These are phyloP conservation scores for Podocnemis expansa DNA, from an alignment of 2,113 vertebrate species.

Conservation along the genomic window DNA sequence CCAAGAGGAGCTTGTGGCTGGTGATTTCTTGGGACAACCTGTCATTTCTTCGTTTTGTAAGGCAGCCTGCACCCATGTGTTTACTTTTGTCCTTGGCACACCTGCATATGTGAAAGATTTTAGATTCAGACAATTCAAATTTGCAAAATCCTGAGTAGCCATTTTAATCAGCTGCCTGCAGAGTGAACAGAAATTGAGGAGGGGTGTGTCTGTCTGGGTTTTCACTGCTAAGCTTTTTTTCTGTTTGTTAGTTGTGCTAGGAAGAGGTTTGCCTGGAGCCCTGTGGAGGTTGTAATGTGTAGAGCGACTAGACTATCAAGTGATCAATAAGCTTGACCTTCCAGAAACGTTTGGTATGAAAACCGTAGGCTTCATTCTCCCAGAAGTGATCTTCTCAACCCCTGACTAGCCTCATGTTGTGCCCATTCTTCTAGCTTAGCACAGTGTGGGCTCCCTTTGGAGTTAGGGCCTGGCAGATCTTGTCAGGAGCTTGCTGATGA, in stretches of 20 bases:
- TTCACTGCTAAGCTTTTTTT: neutral
- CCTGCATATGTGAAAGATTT: accelerated
- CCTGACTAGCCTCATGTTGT: neutral
- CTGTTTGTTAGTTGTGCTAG: neutral
- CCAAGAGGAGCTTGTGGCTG: neutral
- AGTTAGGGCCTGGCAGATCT: neutral
- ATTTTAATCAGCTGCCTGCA: neutral
- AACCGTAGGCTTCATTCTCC: neutral
- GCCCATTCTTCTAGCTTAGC: neutral
- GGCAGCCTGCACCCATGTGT: neutral
- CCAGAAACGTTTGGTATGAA: neutral
- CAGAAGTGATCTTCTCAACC: neutral
- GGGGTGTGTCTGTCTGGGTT: neutral
- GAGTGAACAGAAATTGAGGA: neutral
- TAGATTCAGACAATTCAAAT: neutral
- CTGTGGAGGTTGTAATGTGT: too few species aligned
- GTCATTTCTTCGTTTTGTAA: neutral
- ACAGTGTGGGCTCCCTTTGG: accelerated
- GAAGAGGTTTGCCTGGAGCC: neutral
- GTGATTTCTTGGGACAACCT: neutral
- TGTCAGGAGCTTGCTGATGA: neutral
- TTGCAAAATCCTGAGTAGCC: accelerated
- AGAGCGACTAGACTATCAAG: accelerated
- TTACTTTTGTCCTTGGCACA: neutral
- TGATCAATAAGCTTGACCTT: neutral